These are phyloP conservation scores for Chionoecetes opilio DNA, from an alignment of 1,140 invertebrate genomes.

Conservation along the genomic window DNA sequence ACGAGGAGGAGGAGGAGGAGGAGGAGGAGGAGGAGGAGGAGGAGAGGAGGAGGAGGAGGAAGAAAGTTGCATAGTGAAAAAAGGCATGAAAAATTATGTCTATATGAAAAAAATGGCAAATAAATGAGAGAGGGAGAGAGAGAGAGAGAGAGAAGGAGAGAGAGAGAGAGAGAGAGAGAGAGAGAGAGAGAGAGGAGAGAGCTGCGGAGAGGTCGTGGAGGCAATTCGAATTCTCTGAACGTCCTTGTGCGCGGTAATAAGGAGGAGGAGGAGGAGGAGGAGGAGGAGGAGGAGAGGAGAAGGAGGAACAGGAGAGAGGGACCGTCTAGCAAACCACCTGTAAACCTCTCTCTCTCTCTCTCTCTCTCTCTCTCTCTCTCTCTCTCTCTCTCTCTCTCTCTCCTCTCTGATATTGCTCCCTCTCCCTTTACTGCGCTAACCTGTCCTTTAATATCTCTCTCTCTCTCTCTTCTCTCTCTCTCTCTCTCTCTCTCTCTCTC, in stretches of 20 bases:
- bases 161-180: constrained; percentile 27
- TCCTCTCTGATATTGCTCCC: neutral
- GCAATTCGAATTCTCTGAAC: constrained; percentile 10
- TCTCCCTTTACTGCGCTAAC: neutral
- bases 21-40: neutral
- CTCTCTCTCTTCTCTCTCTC: too few species aligned
- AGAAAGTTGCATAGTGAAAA: neutral
- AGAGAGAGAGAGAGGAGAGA: neutral
- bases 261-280: neutral
- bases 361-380: constrained; percentile 25
- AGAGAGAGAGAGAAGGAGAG: constrained; percentile 8
- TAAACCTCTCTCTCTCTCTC: neutral
- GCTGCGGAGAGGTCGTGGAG: neutral
- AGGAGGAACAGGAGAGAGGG: neutral
- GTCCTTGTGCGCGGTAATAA: neutral
- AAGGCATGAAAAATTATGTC: neutral
- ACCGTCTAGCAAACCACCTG: neutral
- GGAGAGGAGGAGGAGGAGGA: neutral
- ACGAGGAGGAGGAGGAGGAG: neutral
- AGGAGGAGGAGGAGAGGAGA: neutral
- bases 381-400: neutral
- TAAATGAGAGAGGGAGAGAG: neutral
- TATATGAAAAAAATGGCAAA: too few species aligned
- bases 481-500: too few species aligned
- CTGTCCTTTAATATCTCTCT: neutral